Evolutionary conservation across 2,797 vertebrate species (phyloP).

Genomic region (Notoglanidium macrostoma): DNA sequence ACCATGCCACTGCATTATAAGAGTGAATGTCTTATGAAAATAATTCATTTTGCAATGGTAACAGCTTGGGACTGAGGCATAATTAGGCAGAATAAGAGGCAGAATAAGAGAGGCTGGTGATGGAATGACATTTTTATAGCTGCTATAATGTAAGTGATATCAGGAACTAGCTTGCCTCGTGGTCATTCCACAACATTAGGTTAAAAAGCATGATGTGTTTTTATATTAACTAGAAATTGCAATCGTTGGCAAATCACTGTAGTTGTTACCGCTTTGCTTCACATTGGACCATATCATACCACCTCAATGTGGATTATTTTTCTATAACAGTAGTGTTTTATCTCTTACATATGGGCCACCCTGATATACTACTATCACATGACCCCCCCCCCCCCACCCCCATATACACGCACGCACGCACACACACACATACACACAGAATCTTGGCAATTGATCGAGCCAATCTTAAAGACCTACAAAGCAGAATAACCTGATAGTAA

Average conservation of each 20-base stretch:
- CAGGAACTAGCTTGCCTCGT: background rate
- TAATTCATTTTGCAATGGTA: background rate
- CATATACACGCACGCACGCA: too few relatives aligned
- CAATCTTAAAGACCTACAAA: background rate
- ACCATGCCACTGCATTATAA: background rate
- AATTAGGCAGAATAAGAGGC: background rate
- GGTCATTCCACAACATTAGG: background rate
- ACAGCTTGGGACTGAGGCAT: background rate
- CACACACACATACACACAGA: background rate
- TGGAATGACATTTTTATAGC: background rate
- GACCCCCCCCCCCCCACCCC: too few relatives aligned
- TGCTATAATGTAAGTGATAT: background rate
- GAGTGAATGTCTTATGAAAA: conserved; percentile 1
- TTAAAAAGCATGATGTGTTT: background rate
- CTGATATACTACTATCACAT: background rate
- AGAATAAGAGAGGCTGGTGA: background rate
- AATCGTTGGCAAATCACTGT: background rate
- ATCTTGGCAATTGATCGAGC: background rate
- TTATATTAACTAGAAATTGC: background rate
- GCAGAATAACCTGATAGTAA: conserved; percentile 18
- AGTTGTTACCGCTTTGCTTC: background rate
- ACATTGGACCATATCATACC: background rate
- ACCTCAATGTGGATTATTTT: background rate
- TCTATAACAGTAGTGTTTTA: background rate
- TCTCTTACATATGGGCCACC: background rate